Percentiles rank a stretch among this genome's conserved stretches.
These are phyloP conservation scores for Diceros bicornis DNA, from an alignment of 2,797 vertebrate species.

Conservation along the genomic window DNA sequence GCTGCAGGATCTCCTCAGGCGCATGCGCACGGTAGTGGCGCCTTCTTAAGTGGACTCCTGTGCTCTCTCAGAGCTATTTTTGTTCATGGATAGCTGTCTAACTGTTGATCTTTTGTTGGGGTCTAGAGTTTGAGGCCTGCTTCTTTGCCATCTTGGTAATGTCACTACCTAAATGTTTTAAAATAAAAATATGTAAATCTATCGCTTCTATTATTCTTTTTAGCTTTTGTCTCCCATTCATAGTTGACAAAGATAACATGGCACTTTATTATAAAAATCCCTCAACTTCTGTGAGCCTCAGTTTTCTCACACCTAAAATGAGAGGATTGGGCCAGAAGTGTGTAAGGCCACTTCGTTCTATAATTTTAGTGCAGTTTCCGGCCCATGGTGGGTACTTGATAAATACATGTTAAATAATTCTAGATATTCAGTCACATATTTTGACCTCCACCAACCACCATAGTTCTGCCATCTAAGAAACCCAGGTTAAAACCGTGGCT, in stretches of 20 bases:
- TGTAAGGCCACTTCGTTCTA: not conserved
- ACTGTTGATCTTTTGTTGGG: not conserved
- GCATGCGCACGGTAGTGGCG: not conserved
- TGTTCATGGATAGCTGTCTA: not conserved
- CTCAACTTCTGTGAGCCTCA: not conserved
- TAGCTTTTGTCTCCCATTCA: not conserved
- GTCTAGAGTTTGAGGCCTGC: not conserved
- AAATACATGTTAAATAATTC: conserved; percentile 33
- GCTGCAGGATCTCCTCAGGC: not conserved
- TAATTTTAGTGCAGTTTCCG: not conserved
- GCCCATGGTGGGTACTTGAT: not conserved
- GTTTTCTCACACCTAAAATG: not conserved
- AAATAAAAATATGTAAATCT: not conserved
- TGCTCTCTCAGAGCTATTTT: not conserved
- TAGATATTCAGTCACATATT: not conserved
- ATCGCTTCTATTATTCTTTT: not conserved
- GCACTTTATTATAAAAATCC: not conserved
- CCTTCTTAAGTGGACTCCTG: not conserved
- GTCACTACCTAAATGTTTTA: conserved; percentile 1
- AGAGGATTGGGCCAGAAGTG: not conserved
- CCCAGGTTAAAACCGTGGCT: not conserved
- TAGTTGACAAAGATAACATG: not conserved
- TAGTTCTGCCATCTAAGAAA: not conserved
- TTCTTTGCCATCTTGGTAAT: not conserved
- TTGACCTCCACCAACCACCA: not conserved